These are phyloP conservation scores for Dendrolimus punctatus DNA, from an alignment of 1,140 invertebrate genomes.

Conservation along the genomic window DNA sequence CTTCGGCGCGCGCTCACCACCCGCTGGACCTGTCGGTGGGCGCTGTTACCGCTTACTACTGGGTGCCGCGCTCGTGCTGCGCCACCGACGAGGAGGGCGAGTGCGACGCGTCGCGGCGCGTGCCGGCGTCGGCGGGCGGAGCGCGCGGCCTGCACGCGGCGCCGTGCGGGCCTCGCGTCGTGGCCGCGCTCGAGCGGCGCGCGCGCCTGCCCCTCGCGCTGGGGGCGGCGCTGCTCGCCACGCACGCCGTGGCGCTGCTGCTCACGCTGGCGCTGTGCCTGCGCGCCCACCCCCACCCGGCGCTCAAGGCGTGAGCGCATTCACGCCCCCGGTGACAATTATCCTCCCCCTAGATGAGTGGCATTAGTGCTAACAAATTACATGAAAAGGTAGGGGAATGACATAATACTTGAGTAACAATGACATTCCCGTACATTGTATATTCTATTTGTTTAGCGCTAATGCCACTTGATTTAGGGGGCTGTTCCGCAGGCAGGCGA, in stretches of 20 bases:
- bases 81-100: not conserved
- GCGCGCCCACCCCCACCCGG: constrained; percentile 22
- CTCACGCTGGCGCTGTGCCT: constrained; percentile 39
- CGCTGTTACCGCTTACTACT: constrained; percentile 36
- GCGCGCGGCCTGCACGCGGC: constrained; percentile 20
- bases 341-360: too few relatives aligned
- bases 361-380: too few relatives aligned
- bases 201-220: constrained; percentile 29
- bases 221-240: constrained; percentile 29
- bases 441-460: too few relatives aligned
- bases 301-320: constrained; percentile 30
- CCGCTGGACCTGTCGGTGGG: constrained; percentile 43
- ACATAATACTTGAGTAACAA: too few relatives aligned
- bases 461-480: too few relatives aligned
- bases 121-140: constrained; percentile 18
- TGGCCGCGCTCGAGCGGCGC: constrained; percentile 18
- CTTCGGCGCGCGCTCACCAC: constrained; percentile 3
- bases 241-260: constrained; percentile 35
- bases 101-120: constrained; percentile 21
- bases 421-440: too few relatives aligned
- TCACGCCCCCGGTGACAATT: not conserved
- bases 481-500: too few relatives aligned
- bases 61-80: constrained; percentile 46
- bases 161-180: constrained; percentile 25
- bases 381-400: too few relatives aligned